These are phyloP conservation scores for Diabrotica balteata DNA, from an alignment of 2,888 invertebrate species.

Conservation along the genomic window DNA sequence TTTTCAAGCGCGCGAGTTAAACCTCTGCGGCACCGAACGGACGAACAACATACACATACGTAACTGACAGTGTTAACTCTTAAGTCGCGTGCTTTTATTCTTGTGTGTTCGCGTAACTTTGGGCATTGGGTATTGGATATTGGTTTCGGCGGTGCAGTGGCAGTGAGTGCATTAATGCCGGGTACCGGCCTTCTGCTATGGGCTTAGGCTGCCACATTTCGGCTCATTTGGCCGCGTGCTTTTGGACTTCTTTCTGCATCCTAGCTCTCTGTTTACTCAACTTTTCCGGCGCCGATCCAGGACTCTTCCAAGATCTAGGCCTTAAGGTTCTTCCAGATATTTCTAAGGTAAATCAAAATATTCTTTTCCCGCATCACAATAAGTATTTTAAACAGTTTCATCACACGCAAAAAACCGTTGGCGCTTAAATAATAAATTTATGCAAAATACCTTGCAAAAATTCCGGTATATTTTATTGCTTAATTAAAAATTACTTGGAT, in stretches of 20 bases:
- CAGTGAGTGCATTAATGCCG: conserved; percentile 36
- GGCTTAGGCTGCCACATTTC: conserved; percentile 52
- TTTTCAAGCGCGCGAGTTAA: conserved; percentile 51
- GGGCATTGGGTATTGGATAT: conserved; percentile 3
- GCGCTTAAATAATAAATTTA: not conserved
- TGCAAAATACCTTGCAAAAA: not conserved
- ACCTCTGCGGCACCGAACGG: conserved; percentile 41
- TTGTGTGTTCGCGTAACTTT: conserved; percentile 9
- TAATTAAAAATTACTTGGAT: too few relatives aligned
- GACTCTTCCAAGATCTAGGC: conserved; percentile 53
- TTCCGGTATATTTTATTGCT: not conserved
- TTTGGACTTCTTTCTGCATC: conserved; percentile 50
- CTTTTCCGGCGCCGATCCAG: conserved; percentile 45
- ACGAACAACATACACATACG: conserved; percentile 10
- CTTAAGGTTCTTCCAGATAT: conserved; percentile 53
- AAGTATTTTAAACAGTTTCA: not conserved
- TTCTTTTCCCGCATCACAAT: not conserved
- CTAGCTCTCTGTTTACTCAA: conserved; percentile 42
- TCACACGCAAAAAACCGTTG: not conserved
- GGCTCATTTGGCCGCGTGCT: conserved; percentile 53
- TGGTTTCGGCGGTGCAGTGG: conserved; percentile 17
- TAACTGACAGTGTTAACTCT: not conserved
- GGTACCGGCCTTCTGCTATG: conserved; percentile 43
- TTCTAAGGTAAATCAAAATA: conserved; percentile 50
- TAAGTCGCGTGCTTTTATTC: conserved; percentile 11